phyloP scores from a whole-genome alignment of 2,888 invertebrate genomes.

The Phymatocera aterrima region DNA sequence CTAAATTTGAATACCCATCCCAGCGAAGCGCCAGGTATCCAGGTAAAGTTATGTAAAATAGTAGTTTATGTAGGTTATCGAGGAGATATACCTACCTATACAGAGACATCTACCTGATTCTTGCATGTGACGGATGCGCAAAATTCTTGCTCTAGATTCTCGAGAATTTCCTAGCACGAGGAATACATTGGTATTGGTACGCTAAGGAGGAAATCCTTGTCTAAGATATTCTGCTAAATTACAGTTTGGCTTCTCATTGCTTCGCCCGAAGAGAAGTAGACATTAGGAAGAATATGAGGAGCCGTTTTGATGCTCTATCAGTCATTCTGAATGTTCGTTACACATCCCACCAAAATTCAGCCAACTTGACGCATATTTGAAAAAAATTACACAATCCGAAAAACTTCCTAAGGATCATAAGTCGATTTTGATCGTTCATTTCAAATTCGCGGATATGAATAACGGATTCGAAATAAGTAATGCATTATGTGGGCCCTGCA shows the following conservation, averaged over 20 bases:
- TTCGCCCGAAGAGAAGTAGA: not conserved
- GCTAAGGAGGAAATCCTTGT: slow-evolving; percentile 15
- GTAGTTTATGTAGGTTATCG: slow-evolving; percentile 21
- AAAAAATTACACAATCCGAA: too few species aligned
- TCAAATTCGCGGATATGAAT: too few species aligned
- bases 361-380: too few species aligned
- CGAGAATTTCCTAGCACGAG: slow-evolving; percentile 12
- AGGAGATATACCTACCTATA: slow-evolving; percentile 12
- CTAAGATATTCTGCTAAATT: slow-evolving; percentile 30
- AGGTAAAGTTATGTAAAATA: not conserved
- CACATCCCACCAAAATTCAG: too few species aligned
- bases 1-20: slow-evolving; percentile 24
- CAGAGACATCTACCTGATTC: slow-evolving; percentile 22
- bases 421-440: too few species aligned
- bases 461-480: too few species aligned
- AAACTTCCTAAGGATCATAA: too few species aligned
- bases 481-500: too few species aligned
- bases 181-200: too few species aligned
- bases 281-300: not conserved
- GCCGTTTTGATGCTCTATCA: not conserved
- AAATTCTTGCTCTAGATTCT: slow-evolving; percentile 29
- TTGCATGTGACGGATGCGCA: slow-evolving; percentile 26
- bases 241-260: slow-evolving; percentile 36
- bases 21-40: not conserved
- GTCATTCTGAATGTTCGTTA: too few species aligned